Conservation (phyloP, 2,888 invertebrate species). For the Oligia latruncula region DNA sequence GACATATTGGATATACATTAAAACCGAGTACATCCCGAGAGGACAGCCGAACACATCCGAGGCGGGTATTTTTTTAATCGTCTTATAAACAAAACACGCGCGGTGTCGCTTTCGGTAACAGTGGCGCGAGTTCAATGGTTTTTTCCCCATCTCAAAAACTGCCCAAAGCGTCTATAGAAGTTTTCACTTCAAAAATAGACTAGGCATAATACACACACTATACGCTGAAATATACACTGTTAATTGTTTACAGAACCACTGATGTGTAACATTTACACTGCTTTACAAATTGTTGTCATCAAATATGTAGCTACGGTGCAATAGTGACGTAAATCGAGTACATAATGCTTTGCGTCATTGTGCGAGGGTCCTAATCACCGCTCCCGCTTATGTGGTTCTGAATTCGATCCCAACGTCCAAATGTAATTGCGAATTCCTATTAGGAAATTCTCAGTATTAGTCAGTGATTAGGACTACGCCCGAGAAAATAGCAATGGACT, state of each 20-base stretch:
- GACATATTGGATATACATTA: too few relatives aligned
- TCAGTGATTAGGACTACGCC: constrained; percentile 43
- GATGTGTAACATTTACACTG: constrained; percentile 16
- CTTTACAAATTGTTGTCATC: constrained; percentile 28
- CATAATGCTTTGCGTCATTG: constrained; percentile 45
- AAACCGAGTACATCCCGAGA: too few relatives aligned
- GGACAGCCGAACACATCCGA: too few relatives aligned
- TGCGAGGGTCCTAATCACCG: constrained; percentile 40
- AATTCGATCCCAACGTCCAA: constrained; percentile 47
- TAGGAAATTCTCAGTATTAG: constrained; percentile 56
- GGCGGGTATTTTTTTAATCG: too few relatives aligned
- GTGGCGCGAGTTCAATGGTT: too few relatives aligned
- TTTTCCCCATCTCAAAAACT: too few relatives aligned
- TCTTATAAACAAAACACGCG: too few relatives aligned
- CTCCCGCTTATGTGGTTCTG: constrained; percentile 37
- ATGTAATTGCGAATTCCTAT: constrained; percentile 58
- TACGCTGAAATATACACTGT: not conserved
- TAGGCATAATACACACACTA: not conserved
- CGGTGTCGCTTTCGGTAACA: too few relatives aligned
- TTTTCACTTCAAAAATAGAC: not conserved
- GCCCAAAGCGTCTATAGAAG: too few relatives aligned
- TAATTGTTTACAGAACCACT: constrained; percentile 31
- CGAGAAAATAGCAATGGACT: constrained; percentile 37
- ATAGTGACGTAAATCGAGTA: constrained; percentile 39
- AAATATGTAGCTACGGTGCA: constrained; percentile 43